Base-by-base conservation (phyloP, 2,888 invertebrate genomes). In the Acleris holmiana region DNA sequence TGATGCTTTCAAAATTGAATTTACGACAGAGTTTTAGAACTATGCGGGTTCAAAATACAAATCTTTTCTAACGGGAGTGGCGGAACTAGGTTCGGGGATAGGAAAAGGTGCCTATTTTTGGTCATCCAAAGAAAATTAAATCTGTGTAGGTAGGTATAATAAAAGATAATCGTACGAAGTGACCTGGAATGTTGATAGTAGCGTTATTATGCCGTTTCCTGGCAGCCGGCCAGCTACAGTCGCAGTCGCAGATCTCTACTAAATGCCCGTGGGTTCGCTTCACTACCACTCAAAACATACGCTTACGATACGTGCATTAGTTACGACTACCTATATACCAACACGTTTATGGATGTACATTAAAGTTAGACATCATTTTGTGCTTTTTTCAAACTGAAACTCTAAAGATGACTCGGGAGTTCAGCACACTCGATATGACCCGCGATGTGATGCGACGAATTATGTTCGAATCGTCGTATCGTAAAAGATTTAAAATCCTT, bases 141-240 rank as follows among this genome's bases (percentile, higher is more conserved):
- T 74, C 72, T 73, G 75, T 73, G 71, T 71, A 68, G 72, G 71
- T 74, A 74, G 72, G 71, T 74, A 74, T 78, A 85, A 84, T 83
- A 88, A 86, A 86, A 85, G 82, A 86, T 88, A 86, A 88, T 89
- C 82, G 77, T 82, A 82, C 80, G 82, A 85, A 88, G 86, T 91
- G 91, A 87, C 86, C 91, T 91, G 90, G 91, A 89, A 91, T 91
- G 88, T 88, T 89, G 87, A 89, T 89, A 89, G 89, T 87, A 84
- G 85, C 85, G 89, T 91, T 91, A 91, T 91, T 90, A 86, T 89
- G 89, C 86, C 87, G 84, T 87, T 86, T 82, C 79, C 82, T 91
- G 91, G 91, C 91, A 82, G 72, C 71, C 58, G 70, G 90, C 91
- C 91, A 91, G 86, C 76, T 77, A 85, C 80, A 84, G 85, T 82